phyloP scores from a whole-genome alignment of 2,797 vertebrate species.

The Choloepus didactylus region DNA sequence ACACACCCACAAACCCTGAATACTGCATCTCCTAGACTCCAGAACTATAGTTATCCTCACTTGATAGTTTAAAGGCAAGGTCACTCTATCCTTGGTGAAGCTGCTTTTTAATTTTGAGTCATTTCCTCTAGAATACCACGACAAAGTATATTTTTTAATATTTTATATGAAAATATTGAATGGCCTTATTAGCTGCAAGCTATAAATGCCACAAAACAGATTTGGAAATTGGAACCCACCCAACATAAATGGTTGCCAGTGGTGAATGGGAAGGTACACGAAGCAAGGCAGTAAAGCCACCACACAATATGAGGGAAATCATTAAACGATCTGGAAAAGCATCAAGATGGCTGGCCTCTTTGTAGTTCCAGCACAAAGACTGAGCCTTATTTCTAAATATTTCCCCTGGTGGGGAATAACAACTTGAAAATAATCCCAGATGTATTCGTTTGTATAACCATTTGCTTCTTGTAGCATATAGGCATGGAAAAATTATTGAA shows the following conservation, averaged over 20 bases:
- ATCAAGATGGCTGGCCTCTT: constrained; percentile 90
- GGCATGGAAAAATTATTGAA: constrained; percentile 90
- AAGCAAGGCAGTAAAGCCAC: constrained; percentile 90
- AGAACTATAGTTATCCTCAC: constrained; percentile 61
- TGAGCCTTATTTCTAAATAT: constrained; percentile 90
- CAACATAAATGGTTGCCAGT: constrained; percentile 88
- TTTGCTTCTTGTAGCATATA: constrained; percentile 90
- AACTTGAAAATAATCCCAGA: constrained; percentile 92
- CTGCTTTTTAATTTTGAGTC: constrained; percentile 84
- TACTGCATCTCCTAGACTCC: neutral
- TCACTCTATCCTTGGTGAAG: constrained; percentile 63
- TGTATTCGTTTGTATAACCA: constrained; percentile 91
- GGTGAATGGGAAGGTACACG: constrained; percentile 85
- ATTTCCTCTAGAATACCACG: constrained; percentile 85
- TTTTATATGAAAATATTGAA: constrained; percentile 88
- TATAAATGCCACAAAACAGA: constrained; percentile 90
- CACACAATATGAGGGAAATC: constrained; percentile 91
- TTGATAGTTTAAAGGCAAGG: constrained; percentile 67
- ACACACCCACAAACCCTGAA: neutral
- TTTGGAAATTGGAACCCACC: constrained; percentile 88
- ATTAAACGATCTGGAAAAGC: constrained; percentile 90
- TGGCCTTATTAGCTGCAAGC: constrained; percentile 89
- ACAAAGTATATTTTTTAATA: constrained; percentile 87
- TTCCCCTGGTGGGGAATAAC: constrained; percentile 92
- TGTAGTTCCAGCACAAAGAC: constrained; percentile 89